These are phyloP conservation scores for Drosophila niveifrons DNA, from an alignment of 2,888 invertebrate genomes.

Conservation along the genomic window DNA sequence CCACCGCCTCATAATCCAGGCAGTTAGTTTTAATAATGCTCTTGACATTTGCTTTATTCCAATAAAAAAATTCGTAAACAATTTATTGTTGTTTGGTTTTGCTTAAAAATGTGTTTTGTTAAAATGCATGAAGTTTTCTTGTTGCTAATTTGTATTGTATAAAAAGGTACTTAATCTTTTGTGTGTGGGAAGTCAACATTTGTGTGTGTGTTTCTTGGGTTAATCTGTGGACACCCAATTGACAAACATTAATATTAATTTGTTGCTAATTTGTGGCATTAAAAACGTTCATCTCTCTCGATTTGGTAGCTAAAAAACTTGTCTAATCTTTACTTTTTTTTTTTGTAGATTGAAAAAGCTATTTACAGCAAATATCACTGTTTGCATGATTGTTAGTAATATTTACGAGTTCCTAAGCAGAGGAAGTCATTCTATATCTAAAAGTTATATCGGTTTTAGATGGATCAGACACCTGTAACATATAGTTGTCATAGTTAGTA, in stretches of 20 bases:
- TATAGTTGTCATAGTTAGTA: too few species aligned
- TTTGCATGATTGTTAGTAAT: slow-evolving; percentile 11
- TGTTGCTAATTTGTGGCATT: neutral
- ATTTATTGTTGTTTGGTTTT: slow-evolving; percentile 37
- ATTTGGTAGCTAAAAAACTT: slow-evolving; percentile 4
- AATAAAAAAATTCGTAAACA: slow-evolving; percentile 58
- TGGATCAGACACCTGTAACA: too few species aligned
- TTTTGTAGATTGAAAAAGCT: slow-evolving; percentile 2
- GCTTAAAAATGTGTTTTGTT: slow-evolving; percentile 47
- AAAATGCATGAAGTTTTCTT: slow-evolving; percentile 53
- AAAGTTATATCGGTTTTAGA: too few species aligned
- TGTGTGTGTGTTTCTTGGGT: slow-evolving; percentile 33
- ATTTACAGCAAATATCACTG: slow-evolving; percentile 9
- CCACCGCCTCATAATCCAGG: slow-evolving; percentile 33
- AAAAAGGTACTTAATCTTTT: slow-evolving; percentile 73
- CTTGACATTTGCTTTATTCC: slow-evolving; percentile 43
- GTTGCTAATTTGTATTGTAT: slow-evolving; percentile 49
- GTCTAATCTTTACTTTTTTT: neutral
- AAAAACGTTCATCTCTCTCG: neutral
- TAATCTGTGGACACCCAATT: slow-evolving; percentile 43
- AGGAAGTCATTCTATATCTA: neutral
- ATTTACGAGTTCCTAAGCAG: neutral
- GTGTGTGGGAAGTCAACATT: slow-evolving; percentile 66
- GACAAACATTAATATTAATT: slow-evolving; percentile 35
- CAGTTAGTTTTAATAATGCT: slow-evolving; percentile 13